phyloP scores from a whole-genome alignment of 2,113 vertebrate genomes.

The Nipponia nippon region DNA sequence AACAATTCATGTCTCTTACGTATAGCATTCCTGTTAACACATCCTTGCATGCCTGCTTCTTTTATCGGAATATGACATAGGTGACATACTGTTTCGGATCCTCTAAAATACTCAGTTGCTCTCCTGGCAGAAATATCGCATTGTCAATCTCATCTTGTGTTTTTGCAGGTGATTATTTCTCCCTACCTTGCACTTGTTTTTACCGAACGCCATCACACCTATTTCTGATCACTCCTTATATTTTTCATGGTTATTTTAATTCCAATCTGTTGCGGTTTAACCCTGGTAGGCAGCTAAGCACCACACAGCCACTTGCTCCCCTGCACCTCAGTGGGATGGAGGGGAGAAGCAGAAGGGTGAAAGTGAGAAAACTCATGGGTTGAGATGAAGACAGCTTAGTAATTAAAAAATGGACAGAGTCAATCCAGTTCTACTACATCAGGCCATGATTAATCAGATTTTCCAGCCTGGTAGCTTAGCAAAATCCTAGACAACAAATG shows the following conservation, averaged over 20 bases:
- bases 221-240: not conserved
- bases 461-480: not conserved
- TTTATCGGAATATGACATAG: not conserved
- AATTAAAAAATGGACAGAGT: not conserved
- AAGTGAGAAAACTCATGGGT: not conserved
- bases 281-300: not conserved
- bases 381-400: not conserved
- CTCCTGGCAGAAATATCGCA: not conserved
- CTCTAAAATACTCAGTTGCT: not conserved
- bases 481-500: not conserved
- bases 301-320: not conserved
- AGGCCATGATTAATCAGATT: not conserved
- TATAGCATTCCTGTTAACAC: not conserved
- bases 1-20: not conserved
- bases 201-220: not conserved
- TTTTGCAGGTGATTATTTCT: not conserved
- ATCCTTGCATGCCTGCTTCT: not conserved
- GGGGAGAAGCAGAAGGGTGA: not conserved
- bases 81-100: not conserved
- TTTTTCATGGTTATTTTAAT: not conserved
- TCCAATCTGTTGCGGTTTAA: not conserved
- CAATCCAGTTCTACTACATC: not conserved
- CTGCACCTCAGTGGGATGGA: rapidly evolving
- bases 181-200: not conserved
- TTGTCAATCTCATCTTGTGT: not conserved